Conservation (phyloP, 2,888 invertebrate genomes). For the Pollenia labialis region DNA sequence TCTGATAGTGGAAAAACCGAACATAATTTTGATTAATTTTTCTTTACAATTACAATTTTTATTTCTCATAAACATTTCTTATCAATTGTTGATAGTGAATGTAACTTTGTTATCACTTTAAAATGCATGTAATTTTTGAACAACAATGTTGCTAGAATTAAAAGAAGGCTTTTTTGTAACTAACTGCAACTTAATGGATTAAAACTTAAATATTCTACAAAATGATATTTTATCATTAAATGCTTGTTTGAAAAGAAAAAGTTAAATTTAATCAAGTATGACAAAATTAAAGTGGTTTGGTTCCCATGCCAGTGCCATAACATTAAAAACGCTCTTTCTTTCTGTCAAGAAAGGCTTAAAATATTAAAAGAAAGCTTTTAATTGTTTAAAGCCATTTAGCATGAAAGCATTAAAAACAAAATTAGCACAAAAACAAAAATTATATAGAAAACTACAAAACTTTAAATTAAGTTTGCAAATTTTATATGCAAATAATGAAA, state of each 20-base stretch:
- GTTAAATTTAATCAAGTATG: neutral
- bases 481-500: neutral
- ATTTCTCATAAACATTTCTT: constrained; percentile 28
- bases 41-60: constrained; percentile 1
- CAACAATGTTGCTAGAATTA: neutral
- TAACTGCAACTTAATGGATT: constrained; percentile 1
- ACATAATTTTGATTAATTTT: constrained; percentile 19
- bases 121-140: constrained; percentile 22
- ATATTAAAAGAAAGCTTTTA: constrained; percentile 19
- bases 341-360: neutral
- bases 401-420: neutral
- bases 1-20: neutral
- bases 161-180: neutral
- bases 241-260: neutral
- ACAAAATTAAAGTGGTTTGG: neutral
- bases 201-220: neutral
- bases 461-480: neutral
- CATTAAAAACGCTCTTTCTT: neutral
- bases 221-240: constrained; percentile 14
- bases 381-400: constrained; percentile 14
- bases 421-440: neutral
- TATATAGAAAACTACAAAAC: neutral
- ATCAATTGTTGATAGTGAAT: constrained; percentile 11
- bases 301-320: constrained; percentile 17
- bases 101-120: constrained; percentile 30